phyloP scores from a whole-genome alignment of 2,113 vertebrate species.

The Apteryx mantelli region DNA sequence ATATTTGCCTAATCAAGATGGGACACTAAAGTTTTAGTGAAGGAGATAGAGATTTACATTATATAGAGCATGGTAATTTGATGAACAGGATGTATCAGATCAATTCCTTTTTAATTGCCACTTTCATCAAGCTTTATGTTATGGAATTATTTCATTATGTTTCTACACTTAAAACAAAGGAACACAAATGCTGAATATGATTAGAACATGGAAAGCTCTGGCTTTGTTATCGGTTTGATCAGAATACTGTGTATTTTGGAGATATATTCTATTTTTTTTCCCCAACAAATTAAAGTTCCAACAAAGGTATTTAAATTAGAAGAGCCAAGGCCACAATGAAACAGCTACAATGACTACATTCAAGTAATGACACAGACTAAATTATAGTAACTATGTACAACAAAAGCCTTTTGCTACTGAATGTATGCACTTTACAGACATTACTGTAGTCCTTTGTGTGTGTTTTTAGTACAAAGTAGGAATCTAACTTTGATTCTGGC shows the following conservation, averaged over 20 bases:
- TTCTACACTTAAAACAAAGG: slow-evolving; percentile 45
- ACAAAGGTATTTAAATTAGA: slow-evolving; percentile 50
- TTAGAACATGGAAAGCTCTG: slow-evolving; percentile 6
- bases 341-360: neutral
- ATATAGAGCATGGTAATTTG: slow-evolving; percentile 23
- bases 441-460: neutral
- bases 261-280: neutral
- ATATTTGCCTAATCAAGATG: slow-evolving; percentile 59
- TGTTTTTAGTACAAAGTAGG: neutral
- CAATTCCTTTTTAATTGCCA: slow-evolving; percentile 68
- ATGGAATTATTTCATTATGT: slow-evolving; percentile 67
- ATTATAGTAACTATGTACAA: neutral
- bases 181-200: slow-evolving; percentile 18
- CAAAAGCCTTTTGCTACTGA: slow-evolving; percentile 22
- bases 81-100: slow-evolving; percentile 38
- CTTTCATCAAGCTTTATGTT: slow-evolving; percentile 68
- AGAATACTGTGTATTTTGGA: neutral
- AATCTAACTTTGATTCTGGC: neutral
- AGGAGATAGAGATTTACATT: slow-evolving; percentile 49
- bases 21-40: neutral
- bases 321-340: neutral
- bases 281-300: neutral
- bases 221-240: neutral
- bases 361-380: neutral
- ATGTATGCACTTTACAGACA: neutral